A percentile compares a stretch with the other conserved stretches of the same genome.
phyloP scores from a whole-genome alignment of 2,797 vertebrate genomes.

The Aeoliscus strigatus region DNA sequence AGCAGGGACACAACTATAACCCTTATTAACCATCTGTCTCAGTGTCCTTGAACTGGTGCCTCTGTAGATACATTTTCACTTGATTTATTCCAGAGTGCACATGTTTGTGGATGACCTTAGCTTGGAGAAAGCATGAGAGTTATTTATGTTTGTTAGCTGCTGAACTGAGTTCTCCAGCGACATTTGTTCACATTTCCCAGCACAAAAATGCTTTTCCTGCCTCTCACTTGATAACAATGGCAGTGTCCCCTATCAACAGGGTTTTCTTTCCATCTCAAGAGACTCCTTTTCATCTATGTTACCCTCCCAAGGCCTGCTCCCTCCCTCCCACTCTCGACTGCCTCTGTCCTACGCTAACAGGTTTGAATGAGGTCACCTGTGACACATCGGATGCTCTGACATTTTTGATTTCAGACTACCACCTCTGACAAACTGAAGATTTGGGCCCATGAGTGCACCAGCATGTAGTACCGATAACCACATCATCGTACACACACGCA shows the following conservation, averaged over 20 bases:
- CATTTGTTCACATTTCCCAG: constrained; percentile 33
- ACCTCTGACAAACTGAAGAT: constrained; percentile 16
- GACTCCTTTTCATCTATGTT: constrained; percentile 33
- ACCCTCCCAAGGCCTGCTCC: constrained; percentile 29
- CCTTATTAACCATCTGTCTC: constrained; percentile 38
- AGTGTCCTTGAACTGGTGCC: constrained; percentile 35
- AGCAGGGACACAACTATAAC: constrained; percentile 26
- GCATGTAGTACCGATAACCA: too few species aligned
- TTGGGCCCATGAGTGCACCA: constrained; percentile 28
- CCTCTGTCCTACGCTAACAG: constrained; percentile 6
- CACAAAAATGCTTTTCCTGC: constrained; percentile 53
- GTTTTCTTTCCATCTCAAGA: constrained; percentile 39
- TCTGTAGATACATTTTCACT: constrained; percentile 29
- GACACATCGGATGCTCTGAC: constrained; percentile 8
- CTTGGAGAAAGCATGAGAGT: not conserved
- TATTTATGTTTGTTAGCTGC: constrained; percentile 15
- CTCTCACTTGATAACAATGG: constrained; percentile 51
- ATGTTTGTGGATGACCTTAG: constrained; percentile 15
- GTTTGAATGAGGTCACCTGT: constrained; percentile 26
- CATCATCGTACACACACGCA: too few species aligned
- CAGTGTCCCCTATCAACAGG: constrained; percentile 39
- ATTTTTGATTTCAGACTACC: constrained; percentile 25
- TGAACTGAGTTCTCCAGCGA: constrained; percentile 9
- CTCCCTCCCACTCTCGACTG: constrained; percentile 10
- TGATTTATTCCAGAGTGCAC: constrained; percentile 7